Evolutionary conservation across 30 jellyfish, hydroid and myxozoan genomes (phyloP).

Genomic region (Cassiopea xamachana): DNA sequence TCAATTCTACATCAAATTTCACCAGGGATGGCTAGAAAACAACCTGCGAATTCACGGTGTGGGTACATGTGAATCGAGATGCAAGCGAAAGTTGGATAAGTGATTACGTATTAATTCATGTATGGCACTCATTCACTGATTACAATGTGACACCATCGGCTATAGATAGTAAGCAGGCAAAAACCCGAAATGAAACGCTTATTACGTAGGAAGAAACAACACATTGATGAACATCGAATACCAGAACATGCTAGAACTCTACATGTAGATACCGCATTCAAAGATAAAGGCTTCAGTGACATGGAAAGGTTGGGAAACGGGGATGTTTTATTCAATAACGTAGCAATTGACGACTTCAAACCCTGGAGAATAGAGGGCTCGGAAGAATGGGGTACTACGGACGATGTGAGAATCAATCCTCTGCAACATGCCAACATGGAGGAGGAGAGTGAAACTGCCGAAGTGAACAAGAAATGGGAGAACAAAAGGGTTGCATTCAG

Average conservation of each 20-base stretch:
- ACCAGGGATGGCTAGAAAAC: too few relatives aligned
- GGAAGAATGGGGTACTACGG: neutral
- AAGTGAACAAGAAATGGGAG: neutral
- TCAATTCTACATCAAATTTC: too few relatives aligned
- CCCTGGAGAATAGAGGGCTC: neutral
- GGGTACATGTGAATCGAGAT: too few relatives aligned
- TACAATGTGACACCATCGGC: neutral
- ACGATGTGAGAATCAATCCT: neutral
- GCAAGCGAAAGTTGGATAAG: too few relatives aligned
- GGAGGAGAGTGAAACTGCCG: neutral
- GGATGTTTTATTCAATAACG: neutral
- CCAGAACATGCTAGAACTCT: neutral
- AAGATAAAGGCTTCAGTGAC: constrained; percentile 26
- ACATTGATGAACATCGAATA: neutral
- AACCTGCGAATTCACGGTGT: too few relatives aligned
- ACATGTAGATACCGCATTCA: constrained; percentile 41
- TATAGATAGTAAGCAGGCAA: neutral
- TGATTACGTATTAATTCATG: too few relatives aligned
- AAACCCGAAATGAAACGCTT: constrained; percentile 11
- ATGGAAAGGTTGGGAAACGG: constrained; percentile 22
- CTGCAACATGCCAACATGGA: neutral
- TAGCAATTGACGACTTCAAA: neutral
- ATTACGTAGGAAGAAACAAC: neutral
- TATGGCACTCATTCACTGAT: neutral
- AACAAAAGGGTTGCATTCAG: neutral